Base-by-base conservation (phyloP, 2,797 vertebrate species). In the Spatula versicolor region DNA sequence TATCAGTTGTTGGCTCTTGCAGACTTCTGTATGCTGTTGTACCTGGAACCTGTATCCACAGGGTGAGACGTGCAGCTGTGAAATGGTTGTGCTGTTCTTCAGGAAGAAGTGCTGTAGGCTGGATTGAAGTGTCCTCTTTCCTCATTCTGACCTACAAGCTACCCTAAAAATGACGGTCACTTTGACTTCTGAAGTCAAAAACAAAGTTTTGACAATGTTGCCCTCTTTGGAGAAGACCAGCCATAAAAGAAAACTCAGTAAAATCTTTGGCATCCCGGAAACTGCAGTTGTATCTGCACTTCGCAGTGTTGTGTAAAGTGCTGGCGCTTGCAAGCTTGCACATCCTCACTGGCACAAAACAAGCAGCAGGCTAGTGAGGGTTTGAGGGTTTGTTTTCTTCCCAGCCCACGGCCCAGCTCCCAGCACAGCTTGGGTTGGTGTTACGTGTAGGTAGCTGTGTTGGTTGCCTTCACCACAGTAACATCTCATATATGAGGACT, bases 391-490 rank as follows among this genome's bases (percentile, higher is more conserved):
- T 48, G 12, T 37, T 67, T 67, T 55, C 60, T n/a, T 58, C 66
- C n/a, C 79, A 50, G 26, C 2, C 1, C 11, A 10, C 23, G n/a
- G 35, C 18, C 31, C 2, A 46, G 21, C 45, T 46, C 45, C 21
- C 45, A 62, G 25, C 31, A 56, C 39, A 48, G 1, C 15, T 33
- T 39, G 28, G 21, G 45, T 59, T n/a, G 21, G 54, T 74, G 60
- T 25, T 31, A 68, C 0, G 0, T 48, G 16, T 28, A 19, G 17
- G 54, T 60, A 4, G 1, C 11, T 63, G 31, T 17, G 23, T 30
- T 56, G 13, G 11, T 37, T 75, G 41, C 28, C 69, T 56, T 81
- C 25, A 58, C 28, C 31, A 69, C 16, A 25, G 20, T 35, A 74
- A 26, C 22, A 28, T 41, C 35, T 69, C 31, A n/a, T n/a, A 33